Conservation (phyloP, 2,888 invertebrate species). For the Spicauda simplicius region DNA sequence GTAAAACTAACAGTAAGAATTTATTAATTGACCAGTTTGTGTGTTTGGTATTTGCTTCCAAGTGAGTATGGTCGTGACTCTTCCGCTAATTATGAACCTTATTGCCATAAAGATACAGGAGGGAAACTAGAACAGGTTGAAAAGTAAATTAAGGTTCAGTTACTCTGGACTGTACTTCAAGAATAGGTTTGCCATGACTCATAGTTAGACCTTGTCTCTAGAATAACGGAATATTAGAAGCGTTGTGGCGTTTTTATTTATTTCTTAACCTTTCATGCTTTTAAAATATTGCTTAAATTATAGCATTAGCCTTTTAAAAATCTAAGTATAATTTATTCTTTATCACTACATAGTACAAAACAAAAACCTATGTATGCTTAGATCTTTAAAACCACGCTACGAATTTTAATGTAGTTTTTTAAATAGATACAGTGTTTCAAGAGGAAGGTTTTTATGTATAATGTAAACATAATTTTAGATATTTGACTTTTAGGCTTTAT, state of each 20-base stretch:
- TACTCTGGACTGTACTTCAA: conserved; percentile 18
- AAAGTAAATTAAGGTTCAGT: conserved; percentile 28
- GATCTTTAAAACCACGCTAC: too few relatives aligned
- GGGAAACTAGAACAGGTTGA: conserved; percentile 14
- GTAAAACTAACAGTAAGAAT: conserved; percentile 36
- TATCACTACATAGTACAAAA: too few relatives aligned
- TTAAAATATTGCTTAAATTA: too few relatives aligned
- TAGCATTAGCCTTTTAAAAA: too few relatives aligned
- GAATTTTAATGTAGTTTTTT: too few relatives aligned
- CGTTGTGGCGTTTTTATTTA: neutral
- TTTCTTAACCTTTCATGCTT: too few relatives aligned
- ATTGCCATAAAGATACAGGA: neutral
- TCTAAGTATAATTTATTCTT: too few relatives aligned
- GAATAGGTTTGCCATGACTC: conserved; percentile 28
- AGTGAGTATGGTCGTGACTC: neutral
- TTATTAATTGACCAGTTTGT: conserved; percentile 33
- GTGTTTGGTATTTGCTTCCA: conserved; percentile 31
- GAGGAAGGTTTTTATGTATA: too few relatives aligned
- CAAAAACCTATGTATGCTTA: too few relatives aligned
- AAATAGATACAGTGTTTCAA: too few relatives aligned
- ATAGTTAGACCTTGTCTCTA: conserved; percentile 9
- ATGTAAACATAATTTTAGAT: too few relatives aligned
- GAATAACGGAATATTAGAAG: neutral
- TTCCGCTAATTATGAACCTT: conserved; percentile 26
- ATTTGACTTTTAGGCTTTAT: too few relatives aligned